phyloP scores from a whole-genome alignment of 2,797 vertebrate species.

The Catamblyrhynchus diadema region DNA sequence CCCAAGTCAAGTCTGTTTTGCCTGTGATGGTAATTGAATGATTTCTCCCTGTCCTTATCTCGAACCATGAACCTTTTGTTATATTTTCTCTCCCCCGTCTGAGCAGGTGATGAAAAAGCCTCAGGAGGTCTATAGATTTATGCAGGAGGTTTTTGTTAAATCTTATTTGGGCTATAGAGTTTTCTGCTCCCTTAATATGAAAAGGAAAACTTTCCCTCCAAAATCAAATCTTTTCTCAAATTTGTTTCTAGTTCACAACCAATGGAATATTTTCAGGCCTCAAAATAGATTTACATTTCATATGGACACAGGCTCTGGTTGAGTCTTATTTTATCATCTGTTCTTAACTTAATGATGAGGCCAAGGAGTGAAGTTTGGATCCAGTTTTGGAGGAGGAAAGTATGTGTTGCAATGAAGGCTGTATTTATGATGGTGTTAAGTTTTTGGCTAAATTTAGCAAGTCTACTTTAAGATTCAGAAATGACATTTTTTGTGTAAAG shows the following conservation, averaged over 20 bases:
- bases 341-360: slow-evolving; percentile 28
- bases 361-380: slow-evolving; percentile 14
- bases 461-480: slow-evolving; percentile 18
- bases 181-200: neutral
- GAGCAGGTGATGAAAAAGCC: neutral
- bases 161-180: neutral
- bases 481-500: neutral
- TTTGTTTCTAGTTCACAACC: neutral
- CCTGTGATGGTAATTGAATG: neutral
- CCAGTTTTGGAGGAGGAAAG: neutral
- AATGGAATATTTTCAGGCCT: neutral
- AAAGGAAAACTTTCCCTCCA: neutral
- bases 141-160: neutral
- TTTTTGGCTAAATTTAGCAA: slow-evolving; percentile 11
- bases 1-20: neutral
- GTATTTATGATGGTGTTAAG: neutral
- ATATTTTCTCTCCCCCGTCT: neutral
- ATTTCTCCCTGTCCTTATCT: neutral
- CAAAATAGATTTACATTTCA: slow-evolving; percentile 18
- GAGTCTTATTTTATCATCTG: slow-evolving; percentile 30
- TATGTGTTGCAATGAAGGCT: neutral
- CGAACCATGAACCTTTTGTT: neutral
- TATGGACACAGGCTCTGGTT: neutral
- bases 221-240: neutral
- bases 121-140: neutral